Evolutionary conservation across 2,888 invertebrate genomes (phyloP), one percentile per base, ranked within the genome.

Genomic region (Ametastegia equiseti): DNA sequence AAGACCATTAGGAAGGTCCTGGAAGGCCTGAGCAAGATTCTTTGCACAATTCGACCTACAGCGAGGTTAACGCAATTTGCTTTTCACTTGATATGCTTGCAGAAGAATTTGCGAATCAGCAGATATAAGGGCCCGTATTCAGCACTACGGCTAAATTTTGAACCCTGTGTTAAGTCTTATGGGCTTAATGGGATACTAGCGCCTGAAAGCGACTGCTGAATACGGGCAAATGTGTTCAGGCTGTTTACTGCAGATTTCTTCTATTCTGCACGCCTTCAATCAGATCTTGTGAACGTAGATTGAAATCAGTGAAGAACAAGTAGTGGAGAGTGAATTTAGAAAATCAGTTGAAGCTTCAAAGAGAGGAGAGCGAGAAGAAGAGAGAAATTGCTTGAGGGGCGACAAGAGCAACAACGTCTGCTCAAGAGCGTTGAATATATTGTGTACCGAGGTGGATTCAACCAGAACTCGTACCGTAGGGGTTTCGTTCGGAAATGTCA

Each of bases 381-480:
- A 33, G 30, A 63, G 33, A 67, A n/a, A 67, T 67, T 47, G 45
- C n/a, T 47, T n/a, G 42, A 71, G 47, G 71, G 71, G 47, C 23
- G 42, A 23, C 71, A 47, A 13, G 71, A 45, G 65, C 19, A 19
- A 39, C 47, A 27, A 33, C 71, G 23, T 71, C 47, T 47, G 71
- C 47, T 15, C 45, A 71, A 71, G 45, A 71, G 71, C 71, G 71
- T 71, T 71, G 27, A 71, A 75, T 75, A 54, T 45, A 54, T 19
- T 54, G 75, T 54, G 33, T 54, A 75, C 36, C 50, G 71, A 71
- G 11, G 71, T 39, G 45, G 47, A 71, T 39, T 71, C 71, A 47
- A 30, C 39, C 71, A 71, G 47, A 71, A 71, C 47, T n/a, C n/a
- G n/a, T n/a, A 47, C 47, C 45, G 27, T 30, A 19, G 45, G 71